A percentile compares a stretch with the other conserved stretches of the same genome.
Conservation (phyloP, 2,113 vertebrate species). For the Halcyon senegalensis region DNA sequence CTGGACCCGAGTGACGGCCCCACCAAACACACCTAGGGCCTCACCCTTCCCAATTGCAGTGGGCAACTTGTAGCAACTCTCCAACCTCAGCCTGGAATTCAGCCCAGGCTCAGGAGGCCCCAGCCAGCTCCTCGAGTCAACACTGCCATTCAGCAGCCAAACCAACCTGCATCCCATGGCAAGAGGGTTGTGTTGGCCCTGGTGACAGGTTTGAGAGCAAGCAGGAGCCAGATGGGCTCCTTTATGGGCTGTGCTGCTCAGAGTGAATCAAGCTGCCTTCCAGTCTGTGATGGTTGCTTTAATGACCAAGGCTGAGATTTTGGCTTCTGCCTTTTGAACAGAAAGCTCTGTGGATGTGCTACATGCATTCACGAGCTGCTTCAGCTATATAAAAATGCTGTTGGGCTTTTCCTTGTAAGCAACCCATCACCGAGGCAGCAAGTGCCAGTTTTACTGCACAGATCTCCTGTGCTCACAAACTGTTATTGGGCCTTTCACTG, state of each 20-base stretch:
- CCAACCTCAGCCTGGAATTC: not conserved
- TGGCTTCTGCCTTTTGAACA: not conserved
- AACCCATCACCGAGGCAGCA: not conserved
- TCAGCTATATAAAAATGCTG: not conserved
- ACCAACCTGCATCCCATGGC: not conserved
- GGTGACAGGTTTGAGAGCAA: not conserved
- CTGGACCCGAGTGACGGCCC: rapidly evolving
- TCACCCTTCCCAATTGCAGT: not conserved
- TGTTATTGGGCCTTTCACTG: not conserved
- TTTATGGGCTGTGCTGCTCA: not conserved
- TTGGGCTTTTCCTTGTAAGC: not conserved
- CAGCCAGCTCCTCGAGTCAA: rapidly evolving
- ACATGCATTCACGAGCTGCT: not conserved
- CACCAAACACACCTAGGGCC: not conserved
- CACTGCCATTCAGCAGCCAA: rapidly evolving
- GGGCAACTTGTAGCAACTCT: not conserved
- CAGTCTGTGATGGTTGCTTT: not conserved
- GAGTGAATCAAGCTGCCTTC: not conserved
- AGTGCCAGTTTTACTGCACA: not conserved
- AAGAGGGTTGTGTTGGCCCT: not conserved
- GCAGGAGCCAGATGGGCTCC: not conserved
- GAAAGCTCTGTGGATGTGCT: not conserved
- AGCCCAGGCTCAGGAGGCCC: not conserved
- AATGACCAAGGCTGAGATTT: not conserved
- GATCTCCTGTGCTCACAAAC: not conserved